phyloP scores from a whole-genome alignment of 2,113 vertebrate species.

The Marmota flaviventris region DNA sequence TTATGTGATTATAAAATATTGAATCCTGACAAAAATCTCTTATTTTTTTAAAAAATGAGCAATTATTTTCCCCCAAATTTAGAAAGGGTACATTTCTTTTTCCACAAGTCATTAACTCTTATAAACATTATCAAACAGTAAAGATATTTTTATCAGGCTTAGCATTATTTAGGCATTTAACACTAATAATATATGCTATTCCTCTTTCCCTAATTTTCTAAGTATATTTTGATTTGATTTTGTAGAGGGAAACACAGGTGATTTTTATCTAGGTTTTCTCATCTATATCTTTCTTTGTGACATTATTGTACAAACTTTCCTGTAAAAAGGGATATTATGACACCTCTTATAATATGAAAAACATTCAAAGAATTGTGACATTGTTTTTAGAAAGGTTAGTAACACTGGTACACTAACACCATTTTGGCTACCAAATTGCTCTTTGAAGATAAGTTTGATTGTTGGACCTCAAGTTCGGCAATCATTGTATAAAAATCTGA shows the following conservation, averaged over 20 bases:
- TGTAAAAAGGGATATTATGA: background rate
- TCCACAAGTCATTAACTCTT: background rate
- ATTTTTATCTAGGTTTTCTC: background rate
- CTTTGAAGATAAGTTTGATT: background rate
- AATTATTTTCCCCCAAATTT: background rate
- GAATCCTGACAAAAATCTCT: background rate
- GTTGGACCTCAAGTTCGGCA: background rate
- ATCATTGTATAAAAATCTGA: background rate
- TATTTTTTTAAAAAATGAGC: background rate
- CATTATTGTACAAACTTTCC: background rate
- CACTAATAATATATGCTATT: background rate
- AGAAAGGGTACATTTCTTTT: background rate
- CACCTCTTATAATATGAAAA: background rate
- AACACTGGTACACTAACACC: background rate
- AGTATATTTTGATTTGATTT: background rate
- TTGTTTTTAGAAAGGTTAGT: background rate
- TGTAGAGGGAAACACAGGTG: background rate
- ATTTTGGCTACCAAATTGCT: background rate
- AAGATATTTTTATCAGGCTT: background rate
- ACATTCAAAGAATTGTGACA: background rate
- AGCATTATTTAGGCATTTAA: background rate
- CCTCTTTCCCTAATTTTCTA: background rate
- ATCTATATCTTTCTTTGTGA: background rate
- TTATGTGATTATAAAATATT: background rate
- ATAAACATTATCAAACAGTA: background rate